Conservation (phyloP, 2,888 invertebrate genomes). For the Halocaridina rubra region DNA sequence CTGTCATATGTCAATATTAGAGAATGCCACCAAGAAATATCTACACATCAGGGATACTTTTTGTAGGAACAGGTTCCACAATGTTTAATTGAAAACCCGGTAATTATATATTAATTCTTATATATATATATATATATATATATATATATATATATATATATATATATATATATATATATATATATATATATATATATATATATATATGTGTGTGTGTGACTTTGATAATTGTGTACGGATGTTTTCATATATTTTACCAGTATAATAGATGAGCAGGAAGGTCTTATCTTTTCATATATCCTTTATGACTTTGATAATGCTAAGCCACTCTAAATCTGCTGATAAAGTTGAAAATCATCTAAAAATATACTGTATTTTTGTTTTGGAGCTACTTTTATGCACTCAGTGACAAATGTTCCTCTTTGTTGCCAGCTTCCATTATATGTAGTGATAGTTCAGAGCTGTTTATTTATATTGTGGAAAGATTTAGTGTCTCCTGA, state of each 20-base stretch:
- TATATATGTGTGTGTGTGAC: background rate
- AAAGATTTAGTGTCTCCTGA: too few relatives aligned
- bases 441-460: too few relatives aligned
- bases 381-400: background rate
- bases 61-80: background rate
- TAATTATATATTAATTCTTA: background rate
- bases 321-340: background rate
- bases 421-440: too few relatives aligned
- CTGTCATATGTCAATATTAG: background rate
- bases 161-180: conserved; percentile 21
- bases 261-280: too few relatives aligned
- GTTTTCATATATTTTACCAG: background rate
- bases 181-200: conserved; percentile 31
- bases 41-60: background rate
- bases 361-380: background rate
- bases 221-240: background rate
- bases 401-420: background rate
- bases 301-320: conserved; percentile 41
- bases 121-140: background rate
- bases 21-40: background rate
- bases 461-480: too few relatives aligned
- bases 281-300: background rate
- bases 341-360: background rate
- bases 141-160: conserved; percentile 22
- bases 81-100: background rate